phyloP scores from a whole-genome alignment of 1,140 invertebrate species.

The Drosophila cardini region DNA sequence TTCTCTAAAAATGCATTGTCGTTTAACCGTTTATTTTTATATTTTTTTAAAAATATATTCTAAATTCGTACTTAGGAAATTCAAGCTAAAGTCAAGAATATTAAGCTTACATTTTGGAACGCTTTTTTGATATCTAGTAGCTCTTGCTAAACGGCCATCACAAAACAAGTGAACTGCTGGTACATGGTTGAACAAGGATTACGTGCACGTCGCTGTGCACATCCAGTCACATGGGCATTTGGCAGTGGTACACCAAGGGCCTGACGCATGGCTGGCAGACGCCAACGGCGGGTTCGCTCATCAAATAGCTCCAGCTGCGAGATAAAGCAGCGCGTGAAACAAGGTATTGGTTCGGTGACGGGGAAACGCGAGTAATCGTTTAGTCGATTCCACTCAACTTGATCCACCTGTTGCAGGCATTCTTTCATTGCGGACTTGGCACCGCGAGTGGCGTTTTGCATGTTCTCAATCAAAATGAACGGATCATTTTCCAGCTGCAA shows the following conservation, averaged over 20 bases:
- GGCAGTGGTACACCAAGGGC: constrained; percentile 59
- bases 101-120: no score
- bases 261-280: constrained; percentile 52
- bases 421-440: constrained; percentile 76
- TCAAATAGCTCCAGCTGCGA: constrained; percentile 61
- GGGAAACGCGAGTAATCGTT: constrained; percentile 54
- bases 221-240: constrained; percentile 30
- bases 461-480: constrained; percentile 69
- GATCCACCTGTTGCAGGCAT: constrained; percentile 61
- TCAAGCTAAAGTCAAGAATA: no score
- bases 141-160: constrained; percentile 38
- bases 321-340: constrained; percentile 72
- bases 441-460: constrained; percentile 50
- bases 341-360: constrained; percentile 70
- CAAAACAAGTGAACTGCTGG: constrained; percentile 74
- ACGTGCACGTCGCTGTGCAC: constrained; percentile 41
- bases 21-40: no score
- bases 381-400: constrained; percentile 57
- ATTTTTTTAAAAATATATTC: no score
- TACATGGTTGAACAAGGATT: constrained; percentile 67
- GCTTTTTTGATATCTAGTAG: no score
- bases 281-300: constrained; percentile 64
- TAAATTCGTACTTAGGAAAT: no score
- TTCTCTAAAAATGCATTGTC: no score
- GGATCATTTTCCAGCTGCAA: constrained; percentile 73